Conservation (phyloP, 2,888 invertebrate species). For the Acanthosepion esculentum region DNA sequence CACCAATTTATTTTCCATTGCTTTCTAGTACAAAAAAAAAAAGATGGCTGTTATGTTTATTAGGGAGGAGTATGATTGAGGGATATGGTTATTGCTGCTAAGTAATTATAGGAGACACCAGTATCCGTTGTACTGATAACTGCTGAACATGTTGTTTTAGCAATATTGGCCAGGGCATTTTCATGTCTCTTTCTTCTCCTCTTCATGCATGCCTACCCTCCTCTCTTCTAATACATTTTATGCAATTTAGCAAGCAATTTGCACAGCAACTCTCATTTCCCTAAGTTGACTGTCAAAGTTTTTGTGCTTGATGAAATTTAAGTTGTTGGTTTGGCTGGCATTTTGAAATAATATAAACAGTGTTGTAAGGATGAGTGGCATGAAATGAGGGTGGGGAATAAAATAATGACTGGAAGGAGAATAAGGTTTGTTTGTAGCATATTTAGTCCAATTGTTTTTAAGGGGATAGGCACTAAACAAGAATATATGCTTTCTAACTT, state of each 20-base stretch:
- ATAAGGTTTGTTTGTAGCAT: too few relatives aligned
- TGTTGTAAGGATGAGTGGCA: background rate
- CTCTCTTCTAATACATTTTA: background rate
- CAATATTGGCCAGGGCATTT: background rate
- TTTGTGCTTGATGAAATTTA: background rate
- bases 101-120: background rate
- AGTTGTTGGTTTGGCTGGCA: background rate
- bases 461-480: too few relatives aligned
- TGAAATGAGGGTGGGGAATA: too few relatives aligned
- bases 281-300: background rate
- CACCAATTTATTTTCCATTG: background rate
- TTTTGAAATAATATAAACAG: background rate
- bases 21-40: background rate
- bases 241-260: background rate
- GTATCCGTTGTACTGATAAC: background rate
- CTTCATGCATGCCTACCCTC: background rate
- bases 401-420: too few relatives aligned
- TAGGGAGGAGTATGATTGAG: background rate
- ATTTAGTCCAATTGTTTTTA: too few relatives aligned
- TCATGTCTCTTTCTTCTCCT: background rate
- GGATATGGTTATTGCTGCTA: background rate
- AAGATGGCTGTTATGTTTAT: background rate
- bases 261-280: background rate
- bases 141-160: background rate
- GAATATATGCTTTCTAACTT: too few relatives aligned